phyloP scores from a whole-genome alignment of 2,113 vertebrate species.

The Mustela lutreola region DNA sequence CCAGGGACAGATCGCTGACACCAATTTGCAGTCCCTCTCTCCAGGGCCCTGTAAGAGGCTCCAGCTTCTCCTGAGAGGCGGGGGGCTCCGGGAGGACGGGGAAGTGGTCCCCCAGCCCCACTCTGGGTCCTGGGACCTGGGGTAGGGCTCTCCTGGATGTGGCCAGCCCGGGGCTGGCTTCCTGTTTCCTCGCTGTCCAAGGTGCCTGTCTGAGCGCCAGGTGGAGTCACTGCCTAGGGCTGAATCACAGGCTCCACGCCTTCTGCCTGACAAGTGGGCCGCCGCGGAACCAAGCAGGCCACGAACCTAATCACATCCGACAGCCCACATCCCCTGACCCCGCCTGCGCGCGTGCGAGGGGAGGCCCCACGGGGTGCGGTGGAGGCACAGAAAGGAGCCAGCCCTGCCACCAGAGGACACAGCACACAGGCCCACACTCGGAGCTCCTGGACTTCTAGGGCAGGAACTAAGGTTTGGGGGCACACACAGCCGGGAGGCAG shows the following conservation, averaged over 20 bases:
- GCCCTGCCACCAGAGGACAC: background rate
- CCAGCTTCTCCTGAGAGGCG: background rate
- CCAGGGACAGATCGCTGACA: background rate
- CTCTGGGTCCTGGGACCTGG: background rate
- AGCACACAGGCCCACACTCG: background rate
- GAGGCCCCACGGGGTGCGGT: rapidly evolving
- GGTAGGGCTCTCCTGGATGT: background rate
- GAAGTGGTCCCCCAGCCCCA: background rate
- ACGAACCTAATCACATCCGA: background rate
- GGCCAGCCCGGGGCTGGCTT: background rate
- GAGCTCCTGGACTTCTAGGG: background rate
- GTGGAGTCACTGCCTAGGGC: background rate
- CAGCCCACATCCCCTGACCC: background rate
- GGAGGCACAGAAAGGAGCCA: background rate
- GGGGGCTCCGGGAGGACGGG: background rate
- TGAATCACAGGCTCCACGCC: conserved; percentile 47
- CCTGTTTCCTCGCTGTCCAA: background rate
- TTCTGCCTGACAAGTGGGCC: background rate
- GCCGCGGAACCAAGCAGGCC: background rate
- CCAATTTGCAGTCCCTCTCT: background rate
- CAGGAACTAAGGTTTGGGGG: background rate
- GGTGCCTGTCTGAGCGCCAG: background rate
- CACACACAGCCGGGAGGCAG: rapidly evolving
- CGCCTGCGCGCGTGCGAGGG: rapidly evolving
- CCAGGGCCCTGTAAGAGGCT: background rate